Evolutionary conservation across 2,797 vertebrate genomes (phyloP).

Genomic region (Galago senegalensis): DNA sequence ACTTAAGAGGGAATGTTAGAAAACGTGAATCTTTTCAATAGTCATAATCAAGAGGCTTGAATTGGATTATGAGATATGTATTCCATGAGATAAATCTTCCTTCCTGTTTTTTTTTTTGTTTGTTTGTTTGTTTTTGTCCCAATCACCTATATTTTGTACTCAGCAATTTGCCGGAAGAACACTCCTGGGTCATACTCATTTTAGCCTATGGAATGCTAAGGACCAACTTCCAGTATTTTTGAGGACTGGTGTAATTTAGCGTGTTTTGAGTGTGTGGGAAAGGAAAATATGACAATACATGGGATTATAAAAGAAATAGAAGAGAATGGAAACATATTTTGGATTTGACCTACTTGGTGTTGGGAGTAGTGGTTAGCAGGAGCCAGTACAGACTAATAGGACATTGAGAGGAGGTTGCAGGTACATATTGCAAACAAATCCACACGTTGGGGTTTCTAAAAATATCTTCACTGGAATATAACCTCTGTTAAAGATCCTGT

Average conservation of each 20-base stretch:
- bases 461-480: not conserved
- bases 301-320: not conserved
- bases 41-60: not conserved
- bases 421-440: not conserved
- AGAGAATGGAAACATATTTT: not conserved
- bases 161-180: not conserved
- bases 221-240: not conserved
- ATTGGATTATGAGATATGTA: not conserved
- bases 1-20: slow-evolving; percentile 18
- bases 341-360: not conserved
- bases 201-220: not conserved
- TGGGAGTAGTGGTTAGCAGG: not conserved
- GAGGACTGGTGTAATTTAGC: not conserved
- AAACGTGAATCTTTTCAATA: not conserved
- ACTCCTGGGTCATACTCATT: not conserved
- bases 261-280: not conserved
- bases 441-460: not conserved
- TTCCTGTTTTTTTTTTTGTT: not conserved
- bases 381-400: not conserved
- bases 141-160: not conserved
- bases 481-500: not conserved
- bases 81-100: not conserved
- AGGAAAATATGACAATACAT: not conserved
- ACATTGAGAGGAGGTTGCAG: not conserved
- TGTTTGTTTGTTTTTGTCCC: not conserved